These are phyloP conservation scores for Ptychoptera albimana DNA, from an alignment of 2,888 invertebrate genomes.

Conservation along the genomic window DNA sequence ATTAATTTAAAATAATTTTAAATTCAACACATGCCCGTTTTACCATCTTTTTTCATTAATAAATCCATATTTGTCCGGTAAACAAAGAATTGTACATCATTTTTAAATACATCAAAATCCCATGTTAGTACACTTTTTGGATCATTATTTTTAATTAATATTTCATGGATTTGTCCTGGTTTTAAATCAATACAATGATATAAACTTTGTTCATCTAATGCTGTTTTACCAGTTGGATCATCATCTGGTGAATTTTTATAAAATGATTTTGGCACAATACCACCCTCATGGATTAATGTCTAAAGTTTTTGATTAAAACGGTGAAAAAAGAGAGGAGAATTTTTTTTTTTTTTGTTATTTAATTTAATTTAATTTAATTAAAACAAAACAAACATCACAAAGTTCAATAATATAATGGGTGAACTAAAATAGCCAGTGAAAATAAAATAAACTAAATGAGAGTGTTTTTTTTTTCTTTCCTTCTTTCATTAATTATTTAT, in stretches of 20 bases:
- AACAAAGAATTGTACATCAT: conserved; percentile 74
- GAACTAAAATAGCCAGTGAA: too few species aligned
- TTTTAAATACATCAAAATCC: conserved; percentile 90
- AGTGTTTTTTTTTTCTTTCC: too few species aligned
- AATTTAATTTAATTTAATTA: too few species aligned
- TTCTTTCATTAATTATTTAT: too few species aligned
- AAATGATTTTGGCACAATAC: conserved; percentile 72
- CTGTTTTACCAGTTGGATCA: not conserved
- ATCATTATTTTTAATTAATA: conserved; percentile 63
- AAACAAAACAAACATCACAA: too few species aligned
- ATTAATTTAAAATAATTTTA: not conserved
- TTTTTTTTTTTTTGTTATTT: not conserved
- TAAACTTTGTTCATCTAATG: conserved; percentile 17
- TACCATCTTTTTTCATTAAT: conserved; percentile 22
- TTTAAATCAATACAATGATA: conserved; percentile 26
- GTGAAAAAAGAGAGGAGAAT: conserved; percentile 6
- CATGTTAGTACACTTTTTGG: conserved; percentile 84
- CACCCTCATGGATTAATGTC: conserved; percentile 75
- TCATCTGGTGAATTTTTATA: conserved; percentile 42
- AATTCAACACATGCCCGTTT: conserved; percentile 1
- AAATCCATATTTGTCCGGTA: conserved; percentile 27
- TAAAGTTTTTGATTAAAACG: conserved; percentile 24
- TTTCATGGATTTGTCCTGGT: conserved; percentile 49
- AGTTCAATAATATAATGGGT: too few species aligned
- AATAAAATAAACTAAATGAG: too few species aligned